A percentile compares a stretch with the other conserved stretches of the same genome.
Conservation (phyloP, 1,140 invertebrate genomes). For the Luehdorfia chinensis region DNA sequence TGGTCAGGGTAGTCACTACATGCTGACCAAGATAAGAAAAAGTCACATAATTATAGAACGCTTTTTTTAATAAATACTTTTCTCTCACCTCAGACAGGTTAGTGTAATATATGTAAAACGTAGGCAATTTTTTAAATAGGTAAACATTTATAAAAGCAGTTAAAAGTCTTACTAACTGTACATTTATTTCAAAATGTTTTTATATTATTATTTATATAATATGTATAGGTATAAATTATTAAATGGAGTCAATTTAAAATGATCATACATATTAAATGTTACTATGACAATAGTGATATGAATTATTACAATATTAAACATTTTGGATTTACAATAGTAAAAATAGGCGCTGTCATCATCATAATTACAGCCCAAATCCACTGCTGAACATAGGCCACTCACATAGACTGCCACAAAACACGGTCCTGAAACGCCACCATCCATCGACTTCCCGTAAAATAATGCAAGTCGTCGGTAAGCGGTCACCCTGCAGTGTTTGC, state of each 20-base stretch:
- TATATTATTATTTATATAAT: slow-evolving; percentile 1
- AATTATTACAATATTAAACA: slow-evolving; percentile 1
- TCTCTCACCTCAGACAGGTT: too few species aligned
- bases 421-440: too few species aligned
- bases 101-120: slow-evolving; percentile 2
- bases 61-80: too few species aligned
- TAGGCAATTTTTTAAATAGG: slow-evolving; percentile 9
- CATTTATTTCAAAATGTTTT: neutral
- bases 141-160: slow-evolving; percentile 17
- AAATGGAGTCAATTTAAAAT: slow-evolving; percentile 1
- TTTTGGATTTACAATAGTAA: slow-evolving; percentile 3
- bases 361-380: too few species aligned
- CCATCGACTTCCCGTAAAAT: too few species aligned
- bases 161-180: slow-evolving; percentile 1
- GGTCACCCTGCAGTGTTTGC: too few species aligned
- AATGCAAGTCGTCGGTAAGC: too few species aligned
- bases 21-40: too few species aligned
- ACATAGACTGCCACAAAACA: too few species aligned
- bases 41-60: too few species aligned
- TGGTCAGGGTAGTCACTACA: slow-evolving; percentile 17
- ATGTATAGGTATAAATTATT: slow-evolving; percentile 9
- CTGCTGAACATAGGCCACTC: too few species aligned
- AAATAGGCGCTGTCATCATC: too few species aligned
- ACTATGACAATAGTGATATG: slow-evolving; percentile 4
- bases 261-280: neutral